Conservation (phyloP, 2,888 invertebrate species). For the Blastobasis lacticolella region DNA sequence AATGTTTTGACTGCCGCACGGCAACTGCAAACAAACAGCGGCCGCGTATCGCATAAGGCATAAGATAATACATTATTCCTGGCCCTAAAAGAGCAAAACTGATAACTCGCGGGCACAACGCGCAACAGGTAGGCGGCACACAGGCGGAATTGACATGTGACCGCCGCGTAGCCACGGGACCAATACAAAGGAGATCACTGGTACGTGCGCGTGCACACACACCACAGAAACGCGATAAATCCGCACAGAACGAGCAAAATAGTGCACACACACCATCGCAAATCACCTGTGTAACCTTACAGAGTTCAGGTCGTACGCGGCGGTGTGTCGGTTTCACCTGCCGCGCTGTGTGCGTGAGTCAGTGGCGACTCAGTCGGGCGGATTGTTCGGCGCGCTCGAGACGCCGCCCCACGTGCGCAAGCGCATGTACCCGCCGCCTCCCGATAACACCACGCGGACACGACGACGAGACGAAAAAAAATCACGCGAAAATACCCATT, state of each 20-base stretch:
- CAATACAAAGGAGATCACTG: constrained; percentile 52
- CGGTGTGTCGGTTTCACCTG: constrained; percentile 26
- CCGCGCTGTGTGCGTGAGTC: constrained; percentile 38
- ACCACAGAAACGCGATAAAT: constrained; percentile 47
- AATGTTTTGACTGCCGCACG: constrained; percentile 22
- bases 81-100: constrained; percentile 55
- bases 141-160: constrained; percentile 59
- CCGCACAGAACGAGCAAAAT: constrained; percentile 63
- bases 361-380: constrained; percentile 59
- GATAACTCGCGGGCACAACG: constrained; percentile 61
- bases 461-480: not conserved
- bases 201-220: constrained; percentile 34
- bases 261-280: constrained; percentile 50
- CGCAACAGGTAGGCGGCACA: constrained; percentile 65
- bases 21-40: constrained; percentile 12
- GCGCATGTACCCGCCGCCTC: constrained; percentile 31
- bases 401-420: constrained; percentile 56
- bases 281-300: constrained; percentile 61
- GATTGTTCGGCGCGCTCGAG: constrained; percentile 63
- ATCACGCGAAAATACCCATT: not conserved
- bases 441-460: constrained; percentile 29
- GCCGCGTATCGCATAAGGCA: not conserved
- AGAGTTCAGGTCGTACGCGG: constrained; percentile 52
- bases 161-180: constrained; percentile 38
- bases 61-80: constrained; percentile 44